Evolutionary conservation across 2,113 vertebrate genomes (phyloP).

Genomic region (Urocolius indicus): DNA sequence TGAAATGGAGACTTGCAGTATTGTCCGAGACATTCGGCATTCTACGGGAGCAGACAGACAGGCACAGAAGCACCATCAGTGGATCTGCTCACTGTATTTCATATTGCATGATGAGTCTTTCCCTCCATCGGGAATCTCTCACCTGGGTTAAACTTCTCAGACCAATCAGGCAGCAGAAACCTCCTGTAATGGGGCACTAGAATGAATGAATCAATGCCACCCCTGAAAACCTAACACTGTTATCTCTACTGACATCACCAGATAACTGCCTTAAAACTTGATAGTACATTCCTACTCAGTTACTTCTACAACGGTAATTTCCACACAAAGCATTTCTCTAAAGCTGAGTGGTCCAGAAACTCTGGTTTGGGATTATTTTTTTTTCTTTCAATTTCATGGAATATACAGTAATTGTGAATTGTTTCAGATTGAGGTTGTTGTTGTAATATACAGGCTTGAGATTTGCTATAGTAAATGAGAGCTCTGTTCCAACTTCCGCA

Average conservation of each 20-base stretch:
- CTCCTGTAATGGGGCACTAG: neutral
- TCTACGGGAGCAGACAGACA: neutral
- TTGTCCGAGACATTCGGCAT: neutral
- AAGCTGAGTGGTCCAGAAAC: neutral
- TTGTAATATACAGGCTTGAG: neutral
- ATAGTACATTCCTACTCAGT: neutral
- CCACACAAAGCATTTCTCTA: neutral
- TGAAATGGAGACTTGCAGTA: neutral
- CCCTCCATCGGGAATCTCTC: neutral
- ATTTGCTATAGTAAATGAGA: slow-evolving; percentile 4
- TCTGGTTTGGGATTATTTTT: neutral
- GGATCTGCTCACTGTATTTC: neutral
- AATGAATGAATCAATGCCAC: neutral
- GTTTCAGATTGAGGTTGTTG: neutral
- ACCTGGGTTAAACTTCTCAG: neutral
- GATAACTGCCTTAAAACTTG: neutral
- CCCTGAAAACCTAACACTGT: neutral
- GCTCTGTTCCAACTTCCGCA: slow-evolving; percentile 40
- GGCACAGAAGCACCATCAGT: neutral
- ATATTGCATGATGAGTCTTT: rapidly evolving
- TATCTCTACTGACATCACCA: neutral
- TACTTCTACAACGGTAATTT: neutral
- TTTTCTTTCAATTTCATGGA: neutral
- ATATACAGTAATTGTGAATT: neutral
- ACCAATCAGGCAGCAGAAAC: neutral